Base-by-base conservation (phyloP, 2,888 invertebrate genomes). In the Oasisia sp. region DNA sequence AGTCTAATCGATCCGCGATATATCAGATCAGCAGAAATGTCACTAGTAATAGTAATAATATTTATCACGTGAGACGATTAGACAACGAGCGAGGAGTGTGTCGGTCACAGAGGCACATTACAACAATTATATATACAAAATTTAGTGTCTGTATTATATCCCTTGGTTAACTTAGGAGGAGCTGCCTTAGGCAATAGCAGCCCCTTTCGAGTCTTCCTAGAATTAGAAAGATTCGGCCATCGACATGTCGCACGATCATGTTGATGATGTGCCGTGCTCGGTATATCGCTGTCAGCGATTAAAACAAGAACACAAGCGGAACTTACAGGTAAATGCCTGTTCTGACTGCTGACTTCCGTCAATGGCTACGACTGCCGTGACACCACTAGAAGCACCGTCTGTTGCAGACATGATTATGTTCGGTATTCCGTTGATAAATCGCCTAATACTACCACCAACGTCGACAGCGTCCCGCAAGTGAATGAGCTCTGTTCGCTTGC, bases 311-410 rank as follows among this genome's bases (percentile, higher is more conserved):
- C 32, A 14, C 14, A 38, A n/a, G 56, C 56, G 32, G 27, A 91
- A 92, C 93, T 93, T 92, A 93, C 93, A 93, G n/a, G 93, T 91
- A 89, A 93, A 93, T 32, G 93, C 93, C 45, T 93, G 93, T 58
- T 93, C 91, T n/a, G 93, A 56, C 32, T 93, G 92, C 19, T 93
- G 93, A 90, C 93, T 93, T 27, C 93, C 93, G 92, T 93, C 93
- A 38, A 93, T 93, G n/a, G 93, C 93, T 91, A 93, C 92, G 0
- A 93, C 38, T 32, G 93, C 93, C 32, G 74, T 74, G n/a, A 74
- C 74, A 7, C 27, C 19, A 74, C 74, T 74, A 7, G 74, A 74
- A 74, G 74, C 74, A 74, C 74, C 74, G 27, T 74, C 74, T 19
- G 74, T n/a, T 7, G 19, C 27, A 74, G 74, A 74, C 74, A 74